Evolutionary conservation across 2,797 vertebrate genomes (phyloP), one percentile per base, ranked within the genome.

Genomic region (Semaprochilodus insignis): DNA sequence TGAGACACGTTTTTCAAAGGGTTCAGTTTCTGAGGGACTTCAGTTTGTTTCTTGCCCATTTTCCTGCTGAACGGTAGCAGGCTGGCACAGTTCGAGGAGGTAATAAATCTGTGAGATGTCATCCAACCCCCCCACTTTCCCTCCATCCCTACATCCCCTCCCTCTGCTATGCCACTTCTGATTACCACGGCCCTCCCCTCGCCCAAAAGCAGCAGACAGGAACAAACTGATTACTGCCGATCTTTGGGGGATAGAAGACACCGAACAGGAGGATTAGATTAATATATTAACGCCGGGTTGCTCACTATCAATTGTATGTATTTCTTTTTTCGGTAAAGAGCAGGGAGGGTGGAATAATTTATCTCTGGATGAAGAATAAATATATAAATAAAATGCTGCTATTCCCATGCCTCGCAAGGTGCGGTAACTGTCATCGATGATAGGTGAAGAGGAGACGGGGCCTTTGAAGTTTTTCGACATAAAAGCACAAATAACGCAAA

Each of bases 401-500:
- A 91, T 92, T 89, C 91, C 87, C 84, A 83, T 88, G 19, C 19
- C 65, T 94, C 93, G 91, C 90, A 81, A 88, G 92, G 88, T 91
- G 89, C 88, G 40, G 88, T 65, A 92, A 92, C 94, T 94, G 94
- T 93, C 94, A 94, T 88, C 85, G 88, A 85, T 91, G 92, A 93
- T 94, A 89, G 93, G 93, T 90, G 90, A 91, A 91, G 92, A 93
- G 88, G 89, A 91, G 91, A 91, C 84, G 79, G 67, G 86, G 86
- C 85, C 93, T 94, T 95, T 95, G 95, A 95, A 94, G 94, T 94
- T 94, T 94, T 94, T 88, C 40, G 85, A 94, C 94, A 94, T 94
- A 95, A 95, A 94, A 95, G 89, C 88, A 87, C 88, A 93, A 95
- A 94, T 94, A 93, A 92, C 89, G 88, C 93, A 93, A 94, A 94